Base-by-base conservation (phyloP, 2,797 vertebrate genomes). In the Spheniscus humboldti region DNA sequence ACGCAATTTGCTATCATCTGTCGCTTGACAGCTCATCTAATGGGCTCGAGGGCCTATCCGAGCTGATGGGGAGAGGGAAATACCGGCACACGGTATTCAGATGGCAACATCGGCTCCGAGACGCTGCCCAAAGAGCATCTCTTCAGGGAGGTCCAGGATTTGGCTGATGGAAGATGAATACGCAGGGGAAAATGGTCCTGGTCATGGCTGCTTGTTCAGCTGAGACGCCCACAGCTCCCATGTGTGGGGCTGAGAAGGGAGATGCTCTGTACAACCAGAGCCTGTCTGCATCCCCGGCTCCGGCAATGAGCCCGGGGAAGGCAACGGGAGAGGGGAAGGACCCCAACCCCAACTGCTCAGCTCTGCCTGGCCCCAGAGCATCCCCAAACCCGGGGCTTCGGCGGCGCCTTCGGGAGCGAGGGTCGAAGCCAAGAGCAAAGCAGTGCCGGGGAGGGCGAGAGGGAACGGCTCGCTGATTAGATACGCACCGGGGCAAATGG, bases 221-320 rank as follows among this genome's bases (percentile, higher is more conserved):
- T 0, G 18, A 62, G 45, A 31, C 1, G 6, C 8, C n/a, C 19
- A 1, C 1, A 2, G 43, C 35, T 90, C 60, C 50, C 3, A 0
- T 1, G 45, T 0, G 0, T 4, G 55, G 41, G 64, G 80, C 66
- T 16, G n/a, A 74, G 77, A 39, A 24, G 35, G 78, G 69, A 84
- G 83, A 27, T 35, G 87, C 94, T 95, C 90, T 91, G 94, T 91
- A 94, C 78, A 95, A 92, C 88, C 90, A 96, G 91, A 96, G 91
- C 78, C 87, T 24, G 30, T 24, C 80, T 20, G 39, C 77, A 45
- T 4, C 56, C 85, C 85, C 5, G 11, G 73, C 41, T 47, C 45
- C 0, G 0, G 63, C 28, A 9, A 9, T 0, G 47, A 76, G 27
- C 60, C 31, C 0, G 0, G 27, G 41, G 50, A 73, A 27, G 22